These are phyloP conservation scores for Buceros bicornis DNA, from an alignment of 2,797 vertebrate genomes.

Conservation along the genomic window DNA sequence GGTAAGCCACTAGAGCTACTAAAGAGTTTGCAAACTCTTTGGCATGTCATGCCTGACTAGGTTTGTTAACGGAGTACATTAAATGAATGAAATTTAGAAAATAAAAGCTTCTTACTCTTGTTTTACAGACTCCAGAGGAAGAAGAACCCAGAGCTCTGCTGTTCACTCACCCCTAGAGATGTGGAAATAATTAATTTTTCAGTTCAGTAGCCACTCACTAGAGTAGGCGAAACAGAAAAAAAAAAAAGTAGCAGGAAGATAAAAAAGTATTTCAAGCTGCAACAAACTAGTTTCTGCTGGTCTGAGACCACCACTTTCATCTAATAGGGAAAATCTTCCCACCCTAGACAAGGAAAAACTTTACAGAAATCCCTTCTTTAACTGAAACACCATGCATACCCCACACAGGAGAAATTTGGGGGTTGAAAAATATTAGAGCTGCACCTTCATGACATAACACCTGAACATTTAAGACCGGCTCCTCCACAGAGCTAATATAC, in stretches of 20 bases:
- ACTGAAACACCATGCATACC: background rate
- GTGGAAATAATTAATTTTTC: conserved; percentile 38
- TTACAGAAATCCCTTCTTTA: background rate
- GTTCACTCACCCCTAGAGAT: background rate
- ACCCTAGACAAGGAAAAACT: background rate
- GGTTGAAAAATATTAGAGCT: background rate
- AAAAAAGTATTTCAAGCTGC: background rate
- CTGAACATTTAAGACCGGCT: background rate
- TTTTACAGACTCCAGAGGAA: background rate
- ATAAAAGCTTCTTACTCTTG: background rate
- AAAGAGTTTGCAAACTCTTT: background rate
- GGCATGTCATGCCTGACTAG: background rate
- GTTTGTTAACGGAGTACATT: background rate
- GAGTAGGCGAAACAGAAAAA: background rate
- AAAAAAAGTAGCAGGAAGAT: background rate
- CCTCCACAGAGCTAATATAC: background rate
- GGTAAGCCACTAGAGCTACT: background rate
- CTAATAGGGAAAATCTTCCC: background rate
- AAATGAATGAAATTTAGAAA: background rate
- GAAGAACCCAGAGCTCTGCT: background rate
- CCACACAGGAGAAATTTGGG: background rate
- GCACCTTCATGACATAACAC: background rate
- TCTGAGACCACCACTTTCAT: background rate
- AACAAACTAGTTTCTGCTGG: background rate
- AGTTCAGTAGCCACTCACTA: background rate